phyloP scores from a whole-genome alignment of 2,113 vertebrate genomes.

The Phrynosoma blainvillii region DNA sequence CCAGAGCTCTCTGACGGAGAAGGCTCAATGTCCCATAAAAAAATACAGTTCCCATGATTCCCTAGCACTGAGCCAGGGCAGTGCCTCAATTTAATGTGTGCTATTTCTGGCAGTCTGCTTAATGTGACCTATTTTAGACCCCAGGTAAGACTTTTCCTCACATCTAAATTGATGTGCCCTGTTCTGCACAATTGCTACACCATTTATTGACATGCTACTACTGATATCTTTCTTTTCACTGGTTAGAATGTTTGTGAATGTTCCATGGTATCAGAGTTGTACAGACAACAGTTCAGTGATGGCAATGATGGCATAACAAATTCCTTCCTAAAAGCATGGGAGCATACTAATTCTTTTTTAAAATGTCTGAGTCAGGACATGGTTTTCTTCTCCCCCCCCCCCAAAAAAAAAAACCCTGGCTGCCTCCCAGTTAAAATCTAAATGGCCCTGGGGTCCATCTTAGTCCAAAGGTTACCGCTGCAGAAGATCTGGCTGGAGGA shows the following conservation, averaged over 20 bases:
- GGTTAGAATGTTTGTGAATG: background rate
- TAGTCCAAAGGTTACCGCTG: conserved; percentile 11
- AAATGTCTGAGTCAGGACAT: background rate
- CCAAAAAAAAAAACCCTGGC: background rate
- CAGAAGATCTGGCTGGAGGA: conserved; percentile 1
- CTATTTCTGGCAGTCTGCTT: no score
- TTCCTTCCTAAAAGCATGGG: background rate
- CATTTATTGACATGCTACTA: background rate
- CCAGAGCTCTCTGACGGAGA: no score
- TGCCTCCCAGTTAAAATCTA: background rate
- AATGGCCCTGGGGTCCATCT: background rate
- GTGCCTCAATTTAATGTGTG: no score
- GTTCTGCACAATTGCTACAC: background rate
- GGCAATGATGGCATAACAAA: background rate
- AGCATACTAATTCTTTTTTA: background rate
- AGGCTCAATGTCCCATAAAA: no score
- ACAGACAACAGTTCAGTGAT: background rate
- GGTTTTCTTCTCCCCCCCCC: background rate
- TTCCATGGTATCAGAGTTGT: background rate
- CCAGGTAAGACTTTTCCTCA: background rate
- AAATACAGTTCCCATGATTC: no score
- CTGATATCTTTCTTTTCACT: background rate
- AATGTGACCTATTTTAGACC: background rate
- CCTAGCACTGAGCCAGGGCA: no score
- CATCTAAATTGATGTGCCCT: background rate